Base-by-base conservation (phyloP, 2,113 vertebrate species). In the Sorex fumeus region DNA sequence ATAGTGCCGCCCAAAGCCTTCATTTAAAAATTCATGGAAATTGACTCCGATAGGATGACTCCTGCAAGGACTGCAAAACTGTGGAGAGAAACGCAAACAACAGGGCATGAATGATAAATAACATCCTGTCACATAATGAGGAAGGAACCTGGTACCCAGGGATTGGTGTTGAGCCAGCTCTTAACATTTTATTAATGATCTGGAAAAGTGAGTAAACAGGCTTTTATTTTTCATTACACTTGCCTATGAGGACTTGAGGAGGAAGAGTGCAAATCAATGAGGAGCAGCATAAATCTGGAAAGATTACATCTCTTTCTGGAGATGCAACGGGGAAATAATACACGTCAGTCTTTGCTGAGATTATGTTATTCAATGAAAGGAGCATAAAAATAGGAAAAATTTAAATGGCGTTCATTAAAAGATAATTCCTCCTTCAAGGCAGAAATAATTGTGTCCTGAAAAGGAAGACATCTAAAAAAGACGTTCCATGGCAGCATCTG, bases 11-110 rank as follows among this genome's bases (percentile, higher is more conserved):
- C 95, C 74, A 76, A 85, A 96, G 94, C 50, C 69, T 93, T 84
- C 83, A 95, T 94, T 95, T 94, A 97, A 96, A 91, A 97, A 95
- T 94, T 91, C 75, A 95, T 85, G 96, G 85, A 84, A 82, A 94
- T 80, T 87, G 83, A 87, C 91, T 96, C 93, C 94, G 95, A 95
- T 81, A 82, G 62, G 43, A 91, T 78, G 92, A 84, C 32, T 91
- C 74, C 66, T 84, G 45, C 36, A 69, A 93, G 79, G 71, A 34
- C 28, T 84, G 87, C 75, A 91, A 72, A 87, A 96, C 60, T 90
- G 57, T 88, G 87, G 75, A 81, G 90, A 93, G 91, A 27, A 81
- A 82, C 30, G 57, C 74, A 88, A 95, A 95, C 77, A 93, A 86
- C 28, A 4, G 78, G 32, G 11, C 34, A 3, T 28, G 80, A 92